Evolutionary conservation across 2,113 vertebrate genomes (phyloP), one percentile per base, ranked within the genome.

Genomic region (Arenaria interpres): DNA sequence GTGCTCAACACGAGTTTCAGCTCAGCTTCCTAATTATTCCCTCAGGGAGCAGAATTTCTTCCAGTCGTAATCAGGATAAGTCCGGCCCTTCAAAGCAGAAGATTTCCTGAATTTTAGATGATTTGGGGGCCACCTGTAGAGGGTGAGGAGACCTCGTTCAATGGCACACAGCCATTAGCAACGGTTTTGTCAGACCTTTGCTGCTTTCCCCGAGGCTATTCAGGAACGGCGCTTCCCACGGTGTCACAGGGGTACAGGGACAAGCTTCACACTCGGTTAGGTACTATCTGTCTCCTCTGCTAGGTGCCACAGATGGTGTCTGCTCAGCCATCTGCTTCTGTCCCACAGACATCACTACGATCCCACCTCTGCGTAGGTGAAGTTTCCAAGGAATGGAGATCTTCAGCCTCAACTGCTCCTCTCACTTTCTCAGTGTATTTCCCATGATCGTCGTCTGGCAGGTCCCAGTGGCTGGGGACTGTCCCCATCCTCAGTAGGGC

Each of bases 1-100:
- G 57, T 73, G 35, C 28, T 85, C 85, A 50, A 66, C 57, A 13
- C 0, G 5, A 76, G 32, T 68, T 79, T 79, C 57, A 83, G 53
- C 35, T 95, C 76, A 54, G 94, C 46, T 91, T 89, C 69, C 22
- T 95, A 87, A 85, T 92, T 90, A 91, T 94, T 95, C 78, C 84
- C 85, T 85, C 63, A 35, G 62, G 94, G 80, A 97, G 67, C 18
- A 93, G 77, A 82, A 91, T 93, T 88, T 92, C 73, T 83, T 88
- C 74, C 77, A 91, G 45, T 46, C 4, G 2, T 80, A 79, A 85
- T 76, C 76, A 73, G 3, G 10, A 2, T n/a, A 85, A 87, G 39
- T 24, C 71, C 88, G 81, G n/a, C 25, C 15, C 54, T 78, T 89
- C 69, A 62, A 73, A 85, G 74, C 21, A 54, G 79, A 59, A 74